phyloP scores from a whole-genome alignment of 2,113 vertebrate species.

The Tyrannus savana region DNA sequence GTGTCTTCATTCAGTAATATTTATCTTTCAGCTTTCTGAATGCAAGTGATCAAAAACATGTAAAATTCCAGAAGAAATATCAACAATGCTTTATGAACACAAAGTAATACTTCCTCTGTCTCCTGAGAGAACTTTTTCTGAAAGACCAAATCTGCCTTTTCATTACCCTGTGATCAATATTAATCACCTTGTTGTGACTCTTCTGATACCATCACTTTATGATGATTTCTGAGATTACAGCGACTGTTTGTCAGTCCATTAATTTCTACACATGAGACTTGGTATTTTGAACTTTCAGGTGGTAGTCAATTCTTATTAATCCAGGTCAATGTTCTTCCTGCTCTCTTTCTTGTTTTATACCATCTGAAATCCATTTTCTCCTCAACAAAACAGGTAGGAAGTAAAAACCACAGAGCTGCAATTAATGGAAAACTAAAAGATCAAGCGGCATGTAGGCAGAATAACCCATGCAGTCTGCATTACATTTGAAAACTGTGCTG shows the following conservation, averaged over 20 bases:
- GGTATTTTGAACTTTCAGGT: not conserved
- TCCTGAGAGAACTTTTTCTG: not conserved
- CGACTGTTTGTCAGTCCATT: not conserved
- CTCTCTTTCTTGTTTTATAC: not conserved
- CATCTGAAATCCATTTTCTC: not conserved
- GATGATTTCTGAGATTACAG: not conserved
- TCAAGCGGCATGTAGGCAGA: not conserved
- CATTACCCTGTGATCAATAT: not conserved
- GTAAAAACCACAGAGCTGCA: not conserved
- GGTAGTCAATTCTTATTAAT: not conserved
- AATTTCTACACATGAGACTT: not conserved
- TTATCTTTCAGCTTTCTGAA: not conserved
- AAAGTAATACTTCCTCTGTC: not conserved
- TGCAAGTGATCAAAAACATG: not conserved
- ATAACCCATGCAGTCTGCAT: not conserved
- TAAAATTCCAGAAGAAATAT: not conserved
- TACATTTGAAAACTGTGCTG: not conserved
- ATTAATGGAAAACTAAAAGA: not conserved
- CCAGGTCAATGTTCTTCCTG: not conserved
- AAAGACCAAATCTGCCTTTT: not conserved
- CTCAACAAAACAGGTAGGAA: not conserved
- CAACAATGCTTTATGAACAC: accelerated
- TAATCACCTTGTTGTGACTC: not conserved
- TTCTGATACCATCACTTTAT: not conserved
- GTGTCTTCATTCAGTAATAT: not conserved